These are phyloP conservation scores for Drosophila biarmipes DNA, from an alignment of 1,140 invertebrate species.

Conservation along the genomic window DNA sequence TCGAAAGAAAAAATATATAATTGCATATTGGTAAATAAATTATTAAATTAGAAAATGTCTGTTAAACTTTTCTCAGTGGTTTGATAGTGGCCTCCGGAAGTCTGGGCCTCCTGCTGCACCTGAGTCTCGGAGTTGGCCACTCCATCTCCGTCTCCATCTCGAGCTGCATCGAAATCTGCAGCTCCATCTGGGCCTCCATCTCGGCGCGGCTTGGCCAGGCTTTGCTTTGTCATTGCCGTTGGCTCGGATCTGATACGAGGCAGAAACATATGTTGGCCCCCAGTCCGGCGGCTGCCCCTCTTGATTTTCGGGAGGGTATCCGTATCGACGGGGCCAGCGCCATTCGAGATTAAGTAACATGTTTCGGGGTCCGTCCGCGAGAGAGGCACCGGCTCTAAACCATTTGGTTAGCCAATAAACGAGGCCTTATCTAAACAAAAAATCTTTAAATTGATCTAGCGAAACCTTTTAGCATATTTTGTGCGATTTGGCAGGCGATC, in stretches of 20 bases:
- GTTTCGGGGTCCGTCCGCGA: conserved; percentile 33
- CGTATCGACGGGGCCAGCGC: conserved; percentile 60
- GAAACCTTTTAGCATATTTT: conserved; percentile 83
- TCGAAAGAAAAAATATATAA: no score
- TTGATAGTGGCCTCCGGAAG: conserved; percentile 34
- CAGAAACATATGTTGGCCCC: conserved; percentile 76
- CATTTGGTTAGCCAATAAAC: conserved; percentile 76
- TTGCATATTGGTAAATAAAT: no score
- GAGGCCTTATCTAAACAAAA: conserved; percentile 79
- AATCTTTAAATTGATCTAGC: conserved; percentile 82
- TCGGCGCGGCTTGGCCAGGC: conserved; percentile 21
- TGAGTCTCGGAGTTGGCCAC: conserved; percentile 24
- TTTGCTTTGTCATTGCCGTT: conserved; percentile 77
- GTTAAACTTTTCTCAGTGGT: conserved; percentile 8
- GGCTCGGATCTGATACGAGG: conserved; percentile 71
- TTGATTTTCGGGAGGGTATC: conserved; percentile 44
- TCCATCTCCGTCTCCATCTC: conserved; percentile 8
- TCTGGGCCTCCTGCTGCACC: conserved; percentile 41
- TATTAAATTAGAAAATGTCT: no score
- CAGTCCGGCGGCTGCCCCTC: conserved; percentile 54
- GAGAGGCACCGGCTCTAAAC: conserved; percentile 29
- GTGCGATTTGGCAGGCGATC: conserved; percentile 78
- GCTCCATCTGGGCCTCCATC: conserved; percentile 24
- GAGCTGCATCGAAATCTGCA: not conserved
- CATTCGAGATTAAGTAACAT: conserved; percentile 81